Conservation (phyloP, 2,113 vertebrate genomes). For the Buteo buteo region DNA sequence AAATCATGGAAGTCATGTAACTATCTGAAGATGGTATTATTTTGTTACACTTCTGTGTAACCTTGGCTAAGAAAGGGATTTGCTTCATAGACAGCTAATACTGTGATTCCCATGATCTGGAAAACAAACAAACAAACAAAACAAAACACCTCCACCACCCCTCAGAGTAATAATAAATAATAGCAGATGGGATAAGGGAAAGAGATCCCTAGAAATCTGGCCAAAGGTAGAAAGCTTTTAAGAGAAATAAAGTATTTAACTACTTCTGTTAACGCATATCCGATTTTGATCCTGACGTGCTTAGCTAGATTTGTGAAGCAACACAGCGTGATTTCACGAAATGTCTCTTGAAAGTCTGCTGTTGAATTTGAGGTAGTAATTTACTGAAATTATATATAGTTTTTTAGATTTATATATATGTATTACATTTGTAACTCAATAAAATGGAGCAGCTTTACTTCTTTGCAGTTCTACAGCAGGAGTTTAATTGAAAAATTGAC, state of each 20-base stretch:
- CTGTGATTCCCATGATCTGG: neutral
- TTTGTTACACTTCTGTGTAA: neutral
- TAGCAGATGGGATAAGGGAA: neutral
- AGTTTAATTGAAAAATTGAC: neutral
- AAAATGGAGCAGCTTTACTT: neutral
- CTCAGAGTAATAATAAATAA: neutral
- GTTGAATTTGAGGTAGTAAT: neutral
- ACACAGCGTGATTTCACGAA: neutral
- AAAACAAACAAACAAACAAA: neutral
- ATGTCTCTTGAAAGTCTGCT: neutral
- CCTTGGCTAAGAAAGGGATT: neutral
- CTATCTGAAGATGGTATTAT: neutral
- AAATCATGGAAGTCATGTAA: neutral
- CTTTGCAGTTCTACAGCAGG: neutral
- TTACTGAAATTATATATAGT: neutral
- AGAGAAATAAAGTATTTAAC: neutral
- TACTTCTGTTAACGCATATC: neutral
- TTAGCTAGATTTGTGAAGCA: neutral
- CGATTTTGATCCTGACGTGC: neutral
- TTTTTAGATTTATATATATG: neutral
- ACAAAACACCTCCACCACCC: too few relatives aligned
- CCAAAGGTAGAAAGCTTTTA: neutral
- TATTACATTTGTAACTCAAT: neutral
- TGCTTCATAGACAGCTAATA: neutral
- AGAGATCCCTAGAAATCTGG: neutral